Evolutionary conservation across 2,113 vertebrate genomes (phyloP), one percentile per base, ranked within the genome.

Genomic region (Ailurus styani): DNA sequence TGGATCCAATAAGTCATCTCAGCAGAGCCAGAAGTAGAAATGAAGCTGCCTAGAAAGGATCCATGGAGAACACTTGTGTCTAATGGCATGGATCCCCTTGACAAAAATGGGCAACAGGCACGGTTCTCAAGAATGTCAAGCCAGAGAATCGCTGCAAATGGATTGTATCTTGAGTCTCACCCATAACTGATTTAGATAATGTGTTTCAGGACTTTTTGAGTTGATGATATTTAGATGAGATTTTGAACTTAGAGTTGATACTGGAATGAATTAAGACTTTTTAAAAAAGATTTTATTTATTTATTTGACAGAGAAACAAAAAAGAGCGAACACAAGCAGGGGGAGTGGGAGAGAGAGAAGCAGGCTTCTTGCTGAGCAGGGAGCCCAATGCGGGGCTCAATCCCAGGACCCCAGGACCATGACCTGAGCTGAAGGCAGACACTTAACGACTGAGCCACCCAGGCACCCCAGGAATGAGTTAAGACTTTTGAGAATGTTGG

Each of bases 91-190:
- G 1, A 34, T 60, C 23, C 31, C 11, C 17, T 55, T 57, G 12
- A 31, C 1, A 75, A 42, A 27, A 0, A 18, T 14, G 21, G 4
- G 29, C 7, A 78, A 54, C 5, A 8, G 7, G 10, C 31, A 91
- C 27, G 15, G 1, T 64, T 64, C 31, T 55, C 12, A 5, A 55
- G 25, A 62, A 47, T 55, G 7, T 54, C 20, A 47, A 29, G 12
- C 29, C 2, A n/a, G 8, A 77, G 25, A 91, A 83, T 37, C 0
- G 52, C 5, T 37, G 15, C 18, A 14, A 11, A 55, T 37, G 17
- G 0, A 55, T 47, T 5, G 8, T 11, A 66, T 4, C 6, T 4
- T 25, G 11, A 45, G 2, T 37, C 34, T 73, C 6, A 31, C 4
- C 0, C 21, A 70, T 12, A 73, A 6, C 15, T 84, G 21, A 50